Base-by-base conservation (phyloP, 2,113 vertebrate species). In the Semnopithecus entellus region DNA sequence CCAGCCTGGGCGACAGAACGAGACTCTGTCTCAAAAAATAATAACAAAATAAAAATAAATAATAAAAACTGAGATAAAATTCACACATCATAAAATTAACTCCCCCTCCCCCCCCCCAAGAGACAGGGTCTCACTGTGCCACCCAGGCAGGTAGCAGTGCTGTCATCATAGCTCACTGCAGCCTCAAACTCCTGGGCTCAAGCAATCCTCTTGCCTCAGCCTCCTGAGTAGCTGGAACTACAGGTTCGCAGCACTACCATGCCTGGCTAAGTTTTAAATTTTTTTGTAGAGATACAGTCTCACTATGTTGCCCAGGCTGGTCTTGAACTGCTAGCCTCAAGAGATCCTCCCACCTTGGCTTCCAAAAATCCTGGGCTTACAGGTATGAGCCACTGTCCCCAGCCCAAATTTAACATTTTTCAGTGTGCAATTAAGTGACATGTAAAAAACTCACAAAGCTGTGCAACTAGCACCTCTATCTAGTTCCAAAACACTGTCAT, bases 41-140 rank as follows among this genome's bases (percentile, higher is more conserved):
- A 64, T 30, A 64, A 64, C 27, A 64, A 64, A 64, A 14, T 30
- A 64, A 64, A 64, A 64, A 64, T 64, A 64, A 30, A 64, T 64
- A 30, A 30, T 30, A 30, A 32, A 70, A 85, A 90, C 0, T 91
- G 27, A 78, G 38, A n/a, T 75, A 57, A 81, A 55, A 55, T n/a
- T 50, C 38, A 8, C 30, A 30, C 8, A 81, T 88, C 23, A 70
- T 82, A 88, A 82, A 43, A 45, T 32, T 38, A 78, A 23, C 27
- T 4, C 12, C 3, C 48, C 12, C n/a, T n/a, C n/a, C 3, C 3
- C 0, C 12, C 3, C 48, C 3, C 48, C 14, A 68, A 35, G 30
- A 68, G 32, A 64, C 61, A 64, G 66, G 32, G 66, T 35, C 66
- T 68, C 66, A n/a, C 32, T 68, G 30, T 68, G 66, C 35, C 66